Conservation (phyloP, 2,888 invertebrate genomes). For the Abrostola triplasia region DNA sequence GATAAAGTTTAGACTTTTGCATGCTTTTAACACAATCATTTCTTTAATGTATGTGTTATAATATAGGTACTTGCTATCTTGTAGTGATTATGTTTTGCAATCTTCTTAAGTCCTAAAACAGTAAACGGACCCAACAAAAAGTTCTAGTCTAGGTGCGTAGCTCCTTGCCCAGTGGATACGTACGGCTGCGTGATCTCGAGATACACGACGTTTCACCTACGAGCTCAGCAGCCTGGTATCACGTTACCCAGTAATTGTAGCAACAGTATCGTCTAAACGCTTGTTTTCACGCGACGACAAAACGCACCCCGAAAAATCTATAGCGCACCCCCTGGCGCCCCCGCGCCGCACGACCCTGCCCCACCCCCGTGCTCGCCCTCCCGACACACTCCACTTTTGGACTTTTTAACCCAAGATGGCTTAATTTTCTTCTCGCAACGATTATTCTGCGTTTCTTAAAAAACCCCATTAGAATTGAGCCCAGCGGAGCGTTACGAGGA, state of each 20-base stretch:
- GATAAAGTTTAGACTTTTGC: no score
- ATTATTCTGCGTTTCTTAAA: conserved; percentile 76
- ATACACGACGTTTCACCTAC: background rate
- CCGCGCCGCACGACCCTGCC: conserved; percentile 31
- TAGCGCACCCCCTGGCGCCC: conserved; percentile 62
- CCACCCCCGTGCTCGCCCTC: conserved; percentile 38
- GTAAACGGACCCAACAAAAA: no score
- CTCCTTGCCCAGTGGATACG: no score
- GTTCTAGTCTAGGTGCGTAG: no score
- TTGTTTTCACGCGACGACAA: conserved; percentile 71
- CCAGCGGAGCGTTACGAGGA: conserved; percentile 54
- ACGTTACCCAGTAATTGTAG: conserved; percentile 45
- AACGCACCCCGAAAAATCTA: conserved; percentile 79
- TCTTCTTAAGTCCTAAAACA: no score
- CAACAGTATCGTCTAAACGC: conserved; percentile 70
- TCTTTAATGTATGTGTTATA: no score
- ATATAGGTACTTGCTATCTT: no score
- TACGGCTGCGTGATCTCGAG: background rate
- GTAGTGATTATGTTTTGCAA: no score
- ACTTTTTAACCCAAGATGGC: conserved; percentile 85
- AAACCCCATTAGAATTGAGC: conserved; percentile 78
- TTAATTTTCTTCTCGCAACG: conserved; percentile 81
- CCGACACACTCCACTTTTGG: conserved; percentile 72
- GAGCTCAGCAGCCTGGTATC: conserved; percentile 18
- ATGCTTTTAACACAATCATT: no score